A percentile compares a stretch with the other conserved stretches of the same genome.
Evolutionary conservation across 2,797 vertebrate genomes (phyloP).

Genomic region (Protonibea diacanthus): DNA sequence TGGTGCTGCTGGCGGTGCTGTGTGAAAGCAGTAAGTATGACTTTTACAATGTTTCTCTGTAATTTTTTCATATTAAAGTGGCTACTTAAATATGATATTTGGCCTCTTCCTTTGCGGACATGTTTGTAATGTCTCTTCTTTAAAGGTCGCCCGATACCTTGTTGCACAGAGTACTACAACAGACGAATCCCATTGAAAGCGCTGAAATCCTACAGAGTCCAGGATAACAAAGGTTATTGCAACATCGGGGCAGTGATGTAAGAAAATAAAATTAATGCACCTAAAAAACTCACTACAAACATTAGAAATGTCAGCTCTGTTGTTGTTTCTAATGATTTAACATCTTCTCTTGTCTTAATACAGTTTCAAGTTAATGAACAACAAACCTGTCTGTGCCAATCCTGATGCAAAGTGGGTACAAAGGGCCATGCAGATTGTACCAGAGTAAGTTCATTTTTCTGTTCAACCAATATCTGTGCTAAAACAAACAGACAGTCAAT

Average conservation of each 20-base stretch:
- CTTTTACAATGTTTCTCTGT: no score
- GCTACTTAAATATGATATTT: no score
- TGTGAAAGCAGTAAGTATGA: constrained; percentile 68
- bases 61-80: no score
- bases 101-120: neutral
- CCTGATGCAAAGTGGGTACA: constrained; percentile 55
- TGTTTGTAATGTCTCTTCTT: constrained; percentile 24
- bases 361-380: constrained; percentile 65
- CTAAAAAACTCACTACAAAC: neutral
- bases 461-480: neutral
- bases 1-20: constrained; percentile 53
- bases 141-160: constrained; percentile 43
- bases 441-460: constrained; percentile 35
- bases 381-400: constrained; percentile 58
- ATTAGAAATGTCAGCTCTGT: neutral
- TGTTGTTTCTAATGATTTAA: neutral
- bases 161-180: constrained; percentile 67
- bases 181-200: neutral
- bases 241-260: constrained; percentile 71
- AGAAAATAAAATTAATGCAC: constrained; percentile 29
- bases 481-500: neutral
- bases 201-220: constrained; percentile 53
- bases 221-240: constrained; percentile 57
- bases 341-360: constrained; percentile 13
- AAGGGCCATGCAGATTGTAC: constrained; percentile 2